Base-by-base conservation (phyloP, 2,113 vertebrate genomes). In the Arenaria interpres region DNA sequence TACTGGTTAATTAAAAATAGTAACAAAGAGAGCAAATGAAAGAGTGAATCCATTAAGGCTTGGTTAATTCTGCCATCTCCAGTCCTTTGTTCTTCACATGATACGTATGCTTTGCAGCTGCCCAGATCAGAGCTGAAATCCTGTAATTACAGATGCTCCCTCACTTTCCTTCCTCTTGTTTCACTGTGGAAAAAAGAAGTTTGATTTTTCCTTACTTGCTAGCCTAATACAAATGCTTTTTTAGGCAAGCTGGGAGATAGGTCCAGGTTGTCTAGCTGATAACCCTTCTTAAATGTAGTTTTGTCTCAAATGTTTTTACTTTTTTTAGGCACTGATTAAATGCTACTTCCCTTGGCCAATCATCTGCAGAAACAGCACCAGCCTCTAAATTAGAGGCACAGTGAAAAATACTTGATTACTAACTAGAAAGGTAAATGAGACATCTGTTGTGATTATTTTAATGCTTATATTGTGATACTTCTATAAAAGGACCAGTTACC, bases 361-460 rank as follows among this genome's bases (percentile, higher is more conserved):
- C 57, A 68, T 56, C 41, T 54, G 14, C 43, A 72, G 69, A 87
- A 89, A 87, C 32, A 62, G 23, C 71, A 91, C 9, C 16, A 92
- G 63, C 33, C 35, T 46, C 48, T 62, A 83, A 85, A 85, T 88
- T 69, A 80, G 91, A 59, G 83, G 86, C 48, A 97, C 20, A 78
- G 57, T 53, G 59, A 81, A 80, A 97, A 97, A 79, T 79, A 84
- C 74, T 97, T 83, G 83, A 92, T 94, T 81, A 76, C 54, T 39
- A 68, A 85, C 33, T 45, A 33, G 33, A 91, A 94, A 91, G 80
- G 87, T 90, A 84, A 66, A 62, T 45, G 57, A 86, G 54, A 79
- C 82, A 85, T 48, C 57, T 57, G 32, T 69, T 89, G 45, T 87
- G 77, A 84, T 93, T 90, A 88, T 89, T 93, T 95, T 92, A 89